Evolutionary conservation across 2,888 invertebrate genomes (phyloP).

Genomic region (Zaprionus lineosus): DNA sequence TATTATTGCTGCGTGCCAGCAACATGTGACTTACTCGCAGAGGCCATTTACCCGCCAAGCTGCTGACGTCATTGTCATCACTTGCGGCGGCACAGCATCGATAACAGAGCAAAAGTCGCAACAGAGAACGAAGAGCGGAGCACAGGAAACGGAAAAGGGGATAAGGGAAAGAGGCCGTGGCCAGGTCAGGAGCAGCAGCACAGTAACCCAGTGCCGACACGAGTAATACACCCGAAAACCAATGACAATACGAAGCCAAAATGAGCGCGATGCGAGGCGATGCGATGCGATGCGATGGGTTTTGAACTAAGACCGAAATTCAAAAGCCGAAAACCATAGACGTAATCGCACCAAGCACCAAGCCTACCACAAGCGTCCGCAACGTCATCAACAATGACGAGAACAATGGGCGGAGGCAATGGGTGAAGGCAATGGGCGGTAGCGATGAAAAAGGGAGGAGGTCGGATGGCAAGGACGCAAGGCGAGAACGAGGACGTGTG

Average conservation of each 20-base stretch:
- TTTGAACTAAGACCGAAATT: slow-evolving; percentile 1
- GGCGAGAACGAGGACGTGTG: neutral
- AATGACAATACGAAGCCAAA: slow-evolving; percentile 3
- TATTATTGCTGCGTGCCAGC: slow-evolving; percentile 44
- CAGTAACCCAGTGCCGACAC: slow-evolving; percentile 35
- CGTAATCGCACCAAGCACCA: neutral
- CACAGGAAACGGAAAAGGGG: too few relatives aligned
- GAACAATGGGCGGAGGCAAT: neutral
- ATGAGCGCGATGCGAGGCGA: neutral
- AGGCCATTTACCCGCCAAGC: slow-evolving; percentile 68
- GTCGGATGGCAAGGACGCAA: neutral
- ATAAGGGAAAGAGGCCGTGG: slow-evolving; percentile 4
- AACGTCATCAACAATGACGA: slow-evolving; percentile 40
- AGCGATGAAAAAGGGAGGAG: neutral
- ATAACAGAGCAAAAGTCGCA: neutral
- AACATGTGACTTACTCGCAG: slow-evolving; percentile 67
- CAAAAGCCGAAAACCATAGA: neutral
- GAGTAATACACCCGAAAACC: neutral
- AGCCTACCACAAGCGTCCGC: slow-evolving; percentile 27
- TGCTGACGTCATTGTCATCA: slow-evolving; percentile 63
- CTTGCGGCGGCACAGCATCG: slow-evolving; percentile 1
- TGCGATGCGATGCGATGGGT: too few relatives aligned
- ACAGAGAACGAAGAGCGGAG: too few relatives aligned
- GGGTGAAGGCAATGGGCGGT: neutral
- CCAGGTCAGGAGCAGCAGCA: slow-evolving; percentile 15